Evolutionary conservation across 92 coral and sea anemone species (phyloP).

Genomic region (Isaurus tuberculatus): DNA sequence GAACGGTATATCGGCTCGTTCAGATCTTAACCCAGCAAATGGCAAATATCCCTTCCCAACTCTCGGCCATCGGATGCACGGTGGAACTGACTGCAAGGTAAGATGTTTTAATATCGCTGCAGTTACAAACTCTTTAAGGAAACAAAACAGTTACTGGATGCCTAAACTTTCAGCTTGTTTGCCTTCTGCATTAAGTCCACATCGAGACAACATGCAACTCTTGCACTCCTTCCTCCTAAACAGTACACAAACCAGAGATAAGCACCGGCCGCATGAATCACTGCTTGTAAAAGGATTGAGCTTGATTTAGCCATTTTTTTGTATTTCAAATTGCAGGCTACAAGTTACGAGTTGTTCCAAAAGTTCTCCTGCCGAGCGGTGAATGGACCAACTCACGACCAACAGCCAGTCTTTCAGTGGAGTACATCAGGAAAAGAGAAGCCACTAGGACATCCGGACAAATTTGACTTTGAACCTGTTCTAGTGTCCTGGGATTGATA

Average conservation of each 20-base stretch:
- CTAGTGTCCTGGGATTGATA: slow-evolving; percentile 67
- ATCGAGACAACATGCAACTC: too few relatives aligned
- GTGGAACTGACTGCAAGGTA: slow-evolving; percentile 97
- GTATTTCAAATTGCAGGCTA: slow-evolving; percentile 58
- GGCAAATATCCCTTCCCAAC: slow-evolving; percentile 84
- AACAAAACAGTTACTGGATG: too few relatives aligned
- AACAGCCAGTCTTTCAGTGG: slow-evolving; percentile 98
- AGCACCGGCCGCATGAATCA: too few relatives aligned
- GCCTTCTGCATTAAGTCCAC: too few relatives aligned
- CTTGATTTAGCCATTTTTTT: too few relatives aligned
- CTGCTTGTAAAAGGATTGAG: too few relatives aligned
- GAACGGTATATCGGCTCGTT: slow-evolving; percentile 93
- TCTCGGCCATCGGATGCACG: slow-evolving; percentile 90
- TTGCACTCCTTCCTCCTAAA: too few relatives aligned
- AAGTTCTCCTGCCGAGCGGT: slow-evolving; percentile 78
- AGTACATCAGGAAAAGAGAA: slow-evolving; percentile 86
- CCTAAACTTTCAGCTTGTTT: too few relatives aligned
- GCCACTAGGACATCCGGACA: slow-evolving; percentile 97
- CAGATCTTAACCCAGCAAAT: slow-evolving; percentile 90
- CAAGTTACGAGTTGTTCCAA: slow-evolving; percentile 80
- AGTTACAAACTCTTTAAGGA: too few relatives aligned
- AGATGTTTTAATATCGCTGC: too few relatives aligned
- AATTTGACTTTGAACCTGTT: slow-evolving; percentile 92
- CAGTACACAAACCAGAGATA: too few relatives aligned
- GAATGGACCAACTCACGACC: slow-evolving; percentile 94